Conservation (phyloP, 2,113 vertebrate genomes). For the Isurus oxyrinchus region DNA sequence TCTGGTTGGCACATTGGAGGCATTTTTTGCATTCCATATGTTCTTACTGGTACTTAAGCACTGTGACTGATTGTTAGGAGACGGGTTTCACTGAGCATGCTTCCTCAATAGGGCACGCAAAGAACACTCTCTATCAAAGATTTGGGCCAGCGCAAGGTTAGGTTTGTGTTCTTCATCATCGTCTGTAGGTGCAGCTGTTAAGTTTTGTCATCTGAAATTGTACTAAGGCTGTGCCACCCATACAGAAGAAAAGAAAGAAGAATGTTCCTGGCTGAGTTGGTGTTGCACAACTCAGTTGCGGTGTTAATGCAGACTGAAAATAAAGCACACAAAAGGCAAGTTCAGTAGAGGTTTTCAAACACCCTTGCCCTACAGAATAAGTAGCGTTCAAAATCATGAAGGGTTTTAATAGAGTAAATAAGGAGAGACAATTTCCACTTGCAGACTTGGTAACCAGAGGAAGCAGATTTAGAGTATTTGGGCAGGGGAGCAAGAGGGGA, state of each 20-base stretch:
- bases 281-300: neutral
- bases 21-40: constrained; percentile 59
- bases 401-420: neutral
- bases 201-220: constrained; percentile 54
- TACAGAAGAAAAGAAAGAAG: neutral
- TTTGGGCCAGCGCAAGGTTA: constrained; percentile 60
- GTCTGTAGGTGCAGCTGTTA: constrained; percentile 59
- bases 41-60: constrained; percentile 58
- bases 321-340: neutral
- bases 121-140: constrained; percentile 66
- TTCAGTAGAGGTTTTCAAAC: neutral
- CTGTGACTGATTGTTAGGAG: constrained; percentile 60
- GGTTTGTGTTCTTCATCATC: constrained; percentile 68
- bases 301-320: neutral
- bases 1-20: constrained; percentile 57
- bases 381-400: neutral
- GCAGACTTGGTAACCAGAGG: neutral
- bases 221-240: neutral
- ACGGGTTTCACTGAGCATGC: constrained; percentile 57
- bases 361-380: neutral
- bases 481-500: neutral
- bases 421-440: neutral
- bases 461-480: neutral
- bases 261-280: neutral
- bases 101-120: constrained; percentile 61